Evolutionary conservation across 2,113 vertebrate species (phyloP).

Genomic region (Lota lota): DNA sequence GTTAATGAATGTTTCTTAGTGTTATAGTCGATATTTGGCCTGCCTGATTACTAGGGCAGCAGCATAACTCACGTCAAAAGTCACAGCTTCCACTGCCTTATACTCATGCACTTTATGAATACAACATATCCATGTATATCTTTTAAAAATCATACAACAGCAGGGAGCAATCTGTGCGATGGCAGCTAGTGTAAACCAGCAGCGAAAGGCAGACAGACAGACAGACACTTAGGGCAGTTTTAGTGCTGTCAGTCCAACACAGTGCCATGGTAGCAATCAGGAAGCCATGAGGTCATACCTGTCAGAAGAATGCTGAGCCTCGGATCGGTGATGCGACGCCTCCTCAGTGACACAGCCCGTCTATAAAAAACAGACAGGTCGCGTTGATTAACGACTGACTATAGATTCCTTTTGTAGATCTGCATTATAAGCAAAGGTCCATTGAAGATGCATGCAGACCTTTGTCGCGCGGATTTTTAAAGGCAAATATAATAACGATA

Average conservation of each 20-base stretch:
- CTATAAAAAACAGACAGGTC: conserved; percentile 36
- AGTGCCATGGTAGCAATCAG: background rate
- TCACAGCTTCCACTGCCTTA: too few relatives aligned
- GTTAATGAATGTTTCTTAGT: too few relatives aligned
- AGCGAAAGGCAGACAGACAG: background rate
- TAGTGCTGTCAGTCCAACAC: conserved; percentile 23
- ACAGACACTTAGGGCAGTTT: conserved; percentile 5
- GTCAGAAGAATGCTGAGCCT: conserved; percentile 66
- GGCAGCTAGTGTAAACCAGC: conserved; percentile 1
- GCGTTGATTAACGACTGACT: background rate
- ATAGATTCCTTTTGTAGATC: too few relatives aligned
- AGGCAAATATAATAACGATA: too few relatives aligned
- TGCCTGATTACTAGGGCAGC: too few relatives aligned
- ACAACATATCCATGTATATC: too few relatives aligned
- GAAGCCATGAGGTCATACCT: conserved; percentile 55
- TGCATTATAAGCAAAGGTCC: too few relatives aligned
- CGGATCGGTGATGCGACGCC: conserved; percentile 56
- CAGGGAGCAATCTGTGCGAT: background rate
- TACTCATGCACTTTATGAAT: too few relatives aligned
- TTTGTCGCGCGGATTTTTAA: too few relatives aligned
- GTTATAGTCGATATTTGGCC: too few relatives aligned
- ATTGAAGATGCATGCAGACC: too few relatives aligned
- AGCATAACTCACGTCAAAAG: too few relatives aligned
- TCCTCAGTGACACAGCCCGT: conserved; percentile 53
- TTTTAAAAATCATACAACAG: background rate